phyloP scores from a whole-genome alignment of 2,797 vertebrate genomes.

The Propithecus deckenii region DNA sequence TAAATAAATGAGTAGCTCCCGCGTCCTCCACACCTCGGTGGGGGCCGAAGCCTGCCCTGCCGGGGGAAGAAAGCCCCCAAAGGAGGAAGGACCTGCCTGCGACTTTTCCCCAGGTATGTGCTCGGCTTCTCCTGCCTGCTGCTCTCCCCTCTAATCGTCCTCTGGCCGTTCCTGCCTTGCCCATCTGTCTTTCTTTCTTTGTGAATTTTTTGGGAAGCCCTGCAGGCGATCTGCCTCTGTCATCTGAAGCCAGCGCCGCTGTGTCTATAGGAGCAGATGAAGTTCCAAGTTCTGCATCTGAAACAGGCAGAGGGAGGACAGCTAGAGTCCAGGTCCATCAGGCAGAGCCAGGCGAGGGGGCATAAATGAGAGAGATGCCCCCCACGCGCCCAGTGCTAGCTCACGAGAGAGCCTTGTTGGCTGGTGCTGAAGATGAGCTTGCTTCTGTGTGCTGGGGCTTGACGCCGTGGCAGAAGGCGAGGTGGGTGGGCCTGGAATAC shows the following conservation, averaged over 20 bases:
- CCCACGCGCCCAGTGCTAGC: background rate
- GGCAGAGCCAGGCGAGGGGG: background rate
- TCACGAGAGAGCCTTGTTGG: background rate
- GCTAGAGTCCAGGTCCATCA: background rate
- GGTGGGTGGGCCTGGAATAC: background rate
- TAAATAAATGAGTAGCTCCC: slow-evolving; percentile 59
- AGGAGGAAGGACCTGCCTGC: slow-evolving; percentile 54
- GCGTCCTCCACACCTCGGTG: slow-evolving; percentile 3
- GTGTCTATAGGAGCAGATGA: slow-evolving; percentile 50
- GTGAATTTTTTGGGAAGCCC: slow-evolving; percentile 64
- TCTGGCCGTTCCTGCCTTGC: slow-evolving; percentile 45
- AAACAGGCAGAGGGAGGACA: background rate
- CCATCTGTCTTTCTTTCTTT: slow-evolving; percentile 66
- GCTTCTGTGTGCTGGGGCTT: background rate
- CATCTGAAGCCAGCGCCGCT: slow-evolving; percentile 41
- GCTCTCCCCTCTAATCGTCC: slow-evolving; percentile 47
- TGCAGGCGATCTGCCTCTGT: slow-evolving; percentile 52
- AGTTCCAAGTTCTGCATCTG: slow-evolving; percentile 4
- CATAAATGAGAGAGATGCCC: background rate
- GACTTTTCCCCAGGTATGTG: slow-evolving; percentile 78
- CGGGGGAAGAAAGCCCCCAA: background rate
- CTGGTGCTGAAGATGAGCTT: background rate
- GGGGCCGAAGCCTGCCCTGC: background rate
- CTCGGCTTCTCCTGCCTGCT: background rate
- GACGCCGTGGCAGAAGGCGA: background rate